These are phyloP conservation scores for Scomber colias DNA, from an alignment of 2,113 vertebrate genomes.

Conservation along the genomic window DNA sequence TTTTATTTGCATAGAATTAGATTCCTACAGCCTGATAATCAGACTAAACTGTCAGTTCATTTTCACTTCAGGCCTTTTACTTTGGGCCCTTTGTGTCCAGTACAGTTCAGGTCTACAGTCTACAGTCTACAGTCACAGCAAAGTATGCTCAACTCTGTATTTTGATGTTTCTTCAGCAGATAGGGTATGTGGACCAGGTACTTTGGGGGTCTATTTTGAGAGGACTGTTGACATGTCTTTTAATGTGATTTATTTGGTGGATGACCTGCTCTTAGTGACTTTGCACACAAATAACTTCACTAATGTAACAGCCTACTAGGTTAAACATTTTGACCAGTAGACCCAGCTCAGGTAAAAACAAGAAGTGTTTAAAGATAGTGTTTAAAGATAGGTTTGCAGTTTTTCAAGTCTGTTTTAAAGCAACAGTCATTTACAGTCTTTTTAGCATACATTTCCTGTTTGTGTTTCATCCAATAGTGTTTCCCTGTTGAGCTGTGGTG, in stretches of 20 bases:
- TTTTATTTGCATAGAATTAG: too few relatives aligned
- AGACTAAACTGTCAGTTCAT: neutral
- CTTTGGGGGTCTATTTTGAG: constrained; percentile 80
- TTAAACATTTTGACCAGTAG: constrained; percentile 51
- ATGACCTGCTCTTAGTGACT: constrained; percentile 70
- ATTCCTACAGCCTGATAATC: neutral
- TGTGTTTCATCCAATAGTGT: too few relatives aligned
- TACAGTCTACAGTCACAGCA: constrained; percentile 32
- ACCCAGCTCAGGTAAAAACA: constrained; percentile 1
- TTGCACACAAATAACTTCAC: constrained; percentile 78
- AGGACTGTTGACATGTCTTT: constrained; percentile 76
- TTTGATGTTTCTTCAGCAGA: constrained; percentile 72
- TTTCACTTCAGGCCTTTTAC: neutral
- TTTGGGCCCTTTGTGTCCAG: neutral
- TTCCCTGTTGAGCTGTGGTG: too few relatives aligned
- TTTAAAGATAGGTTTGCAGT: too few relatives aligned
- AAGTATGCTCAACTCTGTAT: constrained; percentile 52
- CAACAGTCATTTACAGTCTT: too few relatives aligned
- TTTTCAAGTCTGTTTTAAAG: too few relatives aligned
- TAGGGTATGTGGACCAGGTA: constrained; percentile 74
- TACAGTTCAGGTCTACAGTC: too few relatives aligned
- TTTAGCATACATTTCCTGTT: too few relatives aligned
- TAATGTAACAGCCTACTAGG: constrained; percentile 53
- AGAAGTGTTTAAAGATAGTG: neutral
- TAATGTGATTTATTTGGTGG: constrained; percentile 78